A percentile compares a stretch with the other conserved stretches of the same genome.
These are phyloP conservation scores for Seira musarum DNA, from an alignment of 2,888 invertebrate genomes.

Conservation along the genomic window DNA sequence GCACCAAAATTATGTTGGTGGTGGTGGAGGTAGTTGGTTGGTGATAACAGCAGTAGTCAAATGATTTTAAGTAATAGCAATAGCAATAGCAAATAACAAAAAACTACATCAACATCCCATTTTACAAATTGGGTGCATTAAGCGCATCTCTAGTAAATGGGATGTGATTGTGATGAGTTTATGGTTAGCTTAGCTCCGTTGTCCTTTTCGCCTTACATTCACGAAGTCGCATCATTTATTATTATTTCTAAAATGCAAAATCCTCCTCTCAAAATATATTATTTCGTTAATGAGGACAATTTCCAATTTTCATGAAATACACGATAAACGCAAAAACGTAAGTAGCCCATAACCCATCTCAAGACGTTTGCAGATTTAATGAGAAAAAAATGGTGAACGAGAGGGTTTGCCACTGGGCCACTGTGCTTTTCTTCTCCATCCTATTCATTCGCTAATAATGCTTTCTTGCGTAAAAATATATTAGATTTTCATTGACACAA, in stretches of 20 bases:
- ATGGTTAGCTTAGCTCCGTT: neutral
- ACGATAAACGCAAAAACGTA: neutral
- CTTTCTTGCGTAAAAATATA: too few relatives aligned
- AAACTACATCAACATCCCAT: too few relatives aligned
- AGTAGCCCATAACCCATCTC: slow-evolving; percentile 2
- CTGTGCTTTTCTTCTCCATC: too few relatives aligned
- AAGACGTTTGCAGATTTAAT: slow-evolving; percentile 8
- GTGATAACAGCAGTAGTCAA: too few relatives aligned
- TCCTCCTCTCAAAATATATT: neutral
- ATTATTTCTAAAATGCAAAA: too few relatives aligned
- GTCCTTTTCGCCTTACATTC: neutral
- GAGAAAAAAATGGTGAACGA: neutral
- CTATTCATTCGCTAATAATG: too few relatives aligned
- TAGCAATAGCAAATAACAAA: slow-evolving; percentile 7
- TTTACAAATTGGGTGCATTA: slow-evolving; percentile 20
- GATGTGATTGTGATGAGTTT: slow-evolving; percentile 9
- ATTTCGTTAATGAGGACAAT: slow-evolving; percentile 30
- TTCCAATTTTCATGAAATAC: slow-evolving; percentile 29
- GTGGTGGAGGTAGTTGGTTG: too few relatives aligned
- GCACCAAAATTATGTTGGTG: neutral
- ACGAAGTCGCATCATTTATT: neutral
- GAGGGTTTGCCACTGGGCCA: neutral
- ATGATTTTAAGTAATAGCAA: neutral
- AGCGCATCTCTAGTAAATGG: neutral
- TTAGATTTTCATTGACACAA: too few relatives aligned